A percentile compares a stretch with the other conserved stretches of the same genome.
Evolutionary conservation across 2,797 vertebrate species (phyloP).

Genomic region (Sternarchorhynchus goeldii): DNA sequence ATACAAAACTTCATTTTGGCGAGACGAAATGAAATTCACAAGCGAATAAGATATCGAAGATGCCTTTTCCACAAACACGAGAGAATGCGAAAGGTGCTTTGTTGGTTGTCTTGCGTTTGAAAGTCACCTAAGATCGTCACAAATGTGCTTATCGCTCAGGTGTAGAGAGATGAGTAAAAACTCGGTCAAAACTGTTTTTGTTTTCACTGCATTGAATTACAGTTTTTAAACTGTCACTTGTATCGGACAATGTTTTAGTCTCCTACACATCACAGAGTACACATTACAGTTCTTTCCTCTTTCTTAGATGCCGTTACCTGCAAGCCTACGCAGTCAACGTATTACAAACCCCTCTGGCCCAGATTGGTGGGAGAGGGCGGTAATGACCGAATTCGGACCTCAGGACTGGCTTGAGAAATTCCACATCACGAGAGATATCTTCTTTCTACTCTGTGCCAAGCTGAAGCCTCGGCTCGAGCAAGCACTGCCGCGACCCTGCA

Average conservation of each 20-base stretch:
- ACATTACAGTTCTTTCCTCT: no score
- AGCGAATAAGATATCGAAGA: conserved; percentile 60
- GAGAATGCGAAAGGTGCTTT: conserved; percentile 63
- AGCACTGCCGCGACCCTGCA: conserved; percentile 49
- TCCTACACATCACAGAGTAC: no score
- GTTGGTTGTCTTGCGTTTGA: no score
- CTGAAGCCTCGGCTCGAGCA: conserved; percentile 66
- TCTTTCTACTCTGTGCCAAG: conserved; percentile 69
- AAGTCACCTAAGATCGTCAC: background rate
- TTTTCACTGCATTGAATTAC: no score
- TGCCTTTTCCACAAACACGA: conserved; percentile 62
- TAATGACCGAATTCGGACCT: conserved; percentile 69
- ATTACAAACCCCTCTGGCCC: conserved; percentile 57
- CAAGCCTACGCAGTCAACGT: conserved; percentile 15
- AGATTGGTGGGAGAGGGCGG: conserved; percentile 73
- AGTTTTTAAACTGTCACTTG: no score
- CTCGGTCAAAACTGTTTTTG: no score
- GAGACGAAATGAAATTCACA: conserved; percentile 54
- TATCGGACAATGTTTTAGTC: no score
- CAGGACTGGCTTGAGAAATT: conserved; percentile 76
- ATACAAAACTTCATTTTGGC: conserved; percentile 47
- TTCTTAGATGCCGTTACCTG: no score
- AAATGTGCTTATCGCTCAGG: no score
- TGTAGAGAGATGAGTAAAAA: no score
- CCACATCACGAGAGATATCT: conserved; percentile 73